Evolutionary conservation across 2,797 vertebrate genomes (phyloP), one percentile per base, ranked within the genome.

Genomic region (Carduelis carduelis): DNA sequence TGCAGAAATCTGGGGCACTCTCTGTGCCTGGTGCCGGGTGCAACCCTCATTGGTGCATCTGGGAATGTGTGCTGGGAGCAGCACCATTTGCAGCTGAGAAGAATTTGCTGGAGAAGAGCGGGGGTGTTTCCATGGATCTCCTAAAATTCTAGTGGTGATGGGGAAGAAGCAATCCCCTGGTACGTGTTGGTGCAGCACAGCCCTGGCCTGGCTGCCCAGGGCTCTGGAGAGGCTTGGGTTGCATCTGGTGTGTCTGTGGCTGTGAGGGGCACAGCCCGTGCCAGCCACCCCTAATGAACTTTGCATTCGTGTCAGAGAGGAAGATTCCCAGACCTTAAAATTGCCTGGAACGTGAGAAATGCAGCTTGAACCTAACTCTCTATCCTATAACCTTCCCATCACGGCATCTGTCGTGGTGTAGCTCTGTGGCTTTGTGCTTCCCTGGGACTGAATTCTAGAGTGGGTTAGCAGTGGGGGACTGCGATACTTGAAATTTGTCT

Each of bases 181-280:
- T 19, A 3, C 0, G 0, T 20, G 59, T 23, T 66, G 81, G 18
- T 63, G 11, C 9, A 19, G 35, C 27, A 0, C 0, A 12, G 41
- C 32, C 49, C 34, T 27, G 6, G 26, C 21, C 35, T 41, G 81
- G 43, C 84, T 64, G 55, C 74, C 3, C 14, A 28, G 60, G 28
- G 64, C 85, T 53, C 69, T 64, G 79, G 32, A 39, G 61, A 41
- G 59, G 27, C n/a, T 85, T 9, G 27, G 43, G 8, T 8, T 14
- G 43, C 28, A 2, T 11, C 68, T 27, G 43, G 5, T 55, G n/a
- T n/a, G 24, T 1, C 50, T 0, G 12, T 26, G 83, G 66, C 64
- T 37, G 64, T 10, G 69, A 44, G 70, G 10, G 26, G 34, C 24
- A 3, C 46, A 10, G 68, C 2, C 72, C 0, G 3, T 9, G 79